Percentiles rank a stretch among this genome's conserved stretches.
Evolutionary conservation across 35 echinoderm and acorn worm genomes (phyloP).

Genomic region (Diadema setosum): DNA sequence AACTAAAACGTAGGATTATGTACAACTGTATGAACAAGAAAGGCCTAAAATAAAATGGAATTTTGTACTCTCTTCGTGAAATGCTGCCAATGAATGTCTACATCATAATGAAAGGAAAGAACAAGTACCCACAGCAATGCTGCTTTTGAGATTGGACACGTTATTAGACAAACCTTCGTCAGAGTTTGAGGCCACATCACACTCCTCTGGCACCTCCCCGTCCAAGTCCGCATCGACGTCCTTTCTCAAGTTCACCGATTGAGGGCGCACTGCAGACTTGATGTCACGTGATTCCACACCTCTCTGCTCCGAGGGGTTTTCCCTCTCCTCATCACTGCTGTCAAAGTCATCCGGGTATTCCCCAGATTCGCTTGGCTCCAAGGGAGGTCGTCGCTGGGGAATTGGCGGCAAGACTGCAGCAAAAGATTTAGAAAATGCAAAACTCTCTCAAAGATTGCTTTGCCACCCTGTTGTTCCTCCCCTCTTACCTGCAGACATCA

Average conservation of each 20-base stretch:
- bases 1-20: no score
- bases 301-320: neutral
- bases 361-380: neutral
- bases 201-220: neutral
- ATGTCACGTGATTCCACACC: no score
- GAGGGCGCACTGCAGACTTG: neutral
- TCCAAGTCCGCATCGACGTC: neutral
- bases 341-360: slow-evolving; percentile 12
- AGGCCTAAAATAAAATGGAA: no score
- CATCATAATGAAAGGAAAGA: no score
- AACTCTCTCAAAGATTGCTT: no score
- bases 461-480: no score
- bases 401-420: neutral
- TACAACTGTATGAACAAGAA: no score
- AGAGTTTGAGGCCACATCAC: neutral
- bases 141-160: no score
- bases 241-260: neutral
- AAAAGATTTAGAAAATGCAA: neutral
- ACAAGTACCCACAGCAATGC: no score
- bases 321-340: neutral
- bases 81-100: no score
- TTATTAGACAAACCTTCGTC: slow-evolving; percentile 16
- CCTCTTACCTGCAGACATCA: no score
- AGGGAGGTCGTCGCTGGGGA: neutral
- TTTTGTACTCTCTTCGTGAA: no score